Evolutionary conservation across 1,140 invertebrate genomes (phyloP).

Genomic region (Drosophila hydei): DNA sequence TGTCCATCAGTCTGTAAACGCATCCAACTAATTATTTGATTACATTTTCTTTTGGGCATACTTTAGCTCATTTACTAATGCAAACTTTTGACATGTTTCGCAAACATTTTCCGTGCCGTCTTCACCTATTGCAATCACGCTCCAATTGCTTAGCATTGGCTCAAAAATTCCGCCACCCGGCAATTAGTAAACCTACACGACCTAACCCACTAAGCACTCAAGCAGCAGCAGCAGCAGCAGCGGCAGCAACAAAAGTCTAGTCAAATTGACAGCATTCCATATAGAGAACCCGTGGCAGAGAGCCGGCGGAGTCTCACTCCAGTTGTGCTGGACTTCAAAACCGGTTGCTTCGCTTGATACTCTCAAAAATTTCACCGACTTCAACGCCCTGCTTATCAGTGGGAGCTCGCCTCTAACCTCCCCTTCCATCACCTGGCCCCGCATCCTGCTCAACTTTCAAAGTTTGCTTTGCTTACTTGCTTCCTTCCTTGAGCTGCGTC

Average conservation of each 20-base stretch:
- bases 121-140: conserved; percentile 45
- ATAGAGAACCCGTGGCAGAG: conserved; percentile 9
- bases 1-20: no score
- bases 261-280: conserved; percentile 59
- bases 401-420: not conserved
- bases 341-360: conserved; percentile 60
- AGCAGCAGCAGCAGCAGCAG: conserved; percentile 38
- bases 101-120: conserved; percentile 37
- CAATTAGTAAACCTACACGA: conserved; percentile 78
- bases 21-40: no score
- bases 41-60: no score
- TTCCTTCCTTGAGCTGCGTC: conserved; percentile 53
- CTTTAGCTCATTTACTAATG: conserved; percentile 64
- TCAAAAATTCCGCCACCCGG: conserved; percentile 72
- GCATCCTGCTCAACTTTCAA: conserved; percentile 5
- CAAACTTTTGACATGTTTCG: conserved; percentile 74
- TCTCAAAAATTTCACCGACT: conserved; percentile 59
- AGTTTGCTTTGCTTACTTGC: conserved; percentile 58
- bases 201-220: conserved; percentile 75
- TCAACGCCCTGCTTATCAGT: conserved; percentile 53
- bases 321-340: conserved; percentile 39
- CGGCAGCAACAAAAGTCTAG: conserved; percentile 37
- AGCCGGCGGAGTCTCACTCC: conserved; percentile 20
- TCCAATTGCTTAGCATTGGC: conserved; percentile 70
- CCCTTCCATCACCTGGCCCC: not conserved